Evolutionary conservation across 1,140 invertebrate species (phyloP), one percentile per base, ranked within the genome.

Genomic region (Plutomurus gul): DNA sequence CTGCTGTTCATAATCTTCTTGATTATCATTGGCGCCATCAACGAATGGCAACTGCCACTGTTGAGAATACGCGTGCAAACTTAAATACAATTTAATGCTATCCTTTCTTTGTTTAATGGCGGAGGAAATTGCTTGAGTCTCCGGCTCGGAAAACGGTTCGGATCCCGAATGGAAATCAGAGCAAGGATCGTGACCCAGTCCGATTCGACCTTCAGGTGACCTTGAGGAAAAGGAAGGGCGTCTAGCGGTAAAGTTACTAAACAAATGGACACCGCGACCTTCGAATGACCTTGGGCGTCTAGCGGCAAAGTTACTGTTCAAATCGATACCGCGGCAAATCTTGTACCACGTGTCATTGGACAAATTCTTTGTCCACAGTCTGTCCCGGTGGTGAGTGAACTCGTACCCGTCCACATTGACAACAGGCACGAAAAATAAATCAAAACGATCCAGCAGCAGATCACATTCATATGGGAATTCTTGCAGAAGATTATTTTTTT

Each of bases 41-140:
- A 94, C 93, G 93, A 93, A 95, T 3, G 94, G 94, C 77, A 94
- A 91, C 8, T 96, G 88, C 84, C 95, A 91, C 87, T 94, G 94
- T 87, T 96, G 94, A 1, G 93, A 93, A 84, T 96, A 96, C 60
- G 94, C 94, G 85, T 97, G 95, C 82, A 96, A 90, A 3, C 93
- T 93, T 25, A 96, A 84, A 81, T 94, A 96, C 6, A 91, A 90
- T 82, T 91, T 90, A 0, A 92, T 81, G 10, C 89, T 81, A 85
- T 88, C 87, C 86, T 85, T 82, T 4, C 90, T 87, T 2, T 88
- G 84, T 80, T 89, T 83, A 11, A 90, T 87, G 83, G 90, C 90
- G 84, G 91, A 91, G 10, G 90, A 88, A 46, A 93, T 89, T 1
- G 94, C 93, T 84, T 88, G 89, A 6, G 94, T 94, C 87, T 98